Evolutionary conservation across 1,140 invertebrate species (phyloP), one percentile per base, ranked within the genome.

Genomic region (Gyrodactylus salaris): DNA sequence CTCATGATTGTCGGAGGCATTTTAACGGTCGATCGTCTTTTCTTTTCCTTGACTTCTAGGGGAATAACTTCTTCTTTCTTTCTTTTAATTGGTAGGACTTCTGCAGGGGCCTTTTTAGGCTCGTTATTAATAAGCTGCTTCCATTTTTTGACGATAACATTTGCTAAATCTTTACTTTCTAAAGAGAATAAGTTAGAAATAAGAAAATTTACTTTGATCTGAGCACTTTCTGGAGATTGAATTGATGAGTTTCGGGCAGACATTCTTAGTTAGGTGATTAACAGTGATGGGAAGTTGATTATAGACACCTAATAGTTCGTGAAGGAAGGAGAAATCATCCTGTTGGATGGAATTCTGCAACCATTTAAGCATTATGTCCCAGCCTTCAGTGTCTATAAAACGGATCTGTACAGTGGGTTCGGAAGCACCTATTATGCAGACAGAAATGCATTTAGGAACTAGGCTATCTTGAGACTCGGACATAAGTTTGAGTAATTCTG

Each of bases 291-390:
- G 70, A 23, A 71, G n/a, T 71, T 71, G 21, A 24, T 24, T 24
- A 71, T 71, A 71, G 20, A 71, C 21, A 24, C 25, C 19, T 25
- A 71, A 26, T 24, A 71, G 20, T 25, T 71, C 70, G 26, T 24
- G 20, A 22, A 71, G 20, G 26, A 71, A 71, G 20, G 21, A 71
- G 26, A 25, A 24, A 25, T 21, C 25, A 71, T 71, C 70, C 20
- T 71, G 21, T 25, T 71, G 21, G 26, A 71, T 21, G 20, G 21
- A 21, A 22, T 71, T 25, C 26, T 71, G 70, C 21, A 71, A 26
- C 70, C 70, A 71, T 25, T 71, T 21, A 24, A 71, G 26, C 25
- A 71, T 24, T 24, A 71, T 71, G 25, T 71, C 25, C 70, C 70
- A 71, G 20, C 21, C 70, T 25, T 25, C 70, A 25, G 70, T 24